These are phyloP conservation scores for Lagopus muta DNA, from an alignment of 2,113 vertebrate species.

Conservation along the genomic window DNA sequence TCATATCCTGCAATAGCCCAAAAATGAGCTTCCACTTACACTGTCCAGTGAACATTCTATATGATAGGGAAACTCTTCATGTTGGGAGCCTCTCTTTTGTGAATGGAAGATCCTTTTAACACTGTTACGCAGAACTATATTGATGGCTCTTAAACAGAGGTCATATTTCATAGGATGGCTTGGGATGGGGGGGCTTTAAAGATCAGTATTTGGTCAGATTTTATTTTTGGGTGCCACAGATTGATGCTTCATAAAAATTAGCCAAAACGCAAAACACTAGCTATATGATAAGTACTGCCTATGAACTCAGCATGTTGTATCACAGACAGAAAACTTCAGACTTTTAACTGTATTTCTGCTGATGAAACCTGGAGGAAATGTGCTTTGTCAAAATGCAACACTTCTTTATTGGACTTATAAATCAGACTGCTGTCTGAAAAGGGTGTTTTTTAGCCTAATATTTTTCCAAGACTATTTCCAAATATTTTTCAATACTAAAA, in stretches of 20 bases:
- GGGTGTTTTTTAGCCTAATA: neutral
- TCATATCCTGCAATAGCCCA: neutral
- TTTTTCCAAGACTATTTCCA: neutral
- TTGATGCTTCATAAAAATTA: neutral
- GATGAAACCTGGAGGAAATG: neutral
- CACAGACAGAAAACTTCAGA: neutral
- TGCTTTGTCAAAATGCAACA: neutral
- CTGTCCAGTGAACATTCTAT: constrained; percentile 3
- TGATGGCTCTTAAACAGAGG: accelerated
- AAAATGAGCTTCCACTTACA: constrained; percentile 34
- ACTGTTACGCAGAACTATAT: neutral
- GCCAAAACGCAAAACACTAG: neutral
- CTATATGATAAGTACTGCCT: neutral
- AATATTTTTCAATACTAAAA: neutral
- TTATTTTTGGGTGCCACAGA: neutral
- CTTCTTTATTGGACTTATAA: neutral
- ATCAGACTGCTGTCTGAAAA: neutral
- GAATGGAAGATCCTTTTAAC: neutral
- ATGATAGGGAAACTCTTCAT: neutral
- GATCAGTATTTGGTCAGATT: neutral
- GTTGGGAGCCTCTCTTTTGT: neutral
- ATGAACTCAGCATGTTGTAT: neutral
- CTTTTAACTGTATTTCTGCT: neutral
- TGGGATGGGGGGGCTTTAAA: no score
- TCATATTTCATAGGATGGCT: neutral